Evolutionary conservation across 1,140 invertebrate species (phyloP).

Genomic region (Dreissena polymorpha): DNA sequence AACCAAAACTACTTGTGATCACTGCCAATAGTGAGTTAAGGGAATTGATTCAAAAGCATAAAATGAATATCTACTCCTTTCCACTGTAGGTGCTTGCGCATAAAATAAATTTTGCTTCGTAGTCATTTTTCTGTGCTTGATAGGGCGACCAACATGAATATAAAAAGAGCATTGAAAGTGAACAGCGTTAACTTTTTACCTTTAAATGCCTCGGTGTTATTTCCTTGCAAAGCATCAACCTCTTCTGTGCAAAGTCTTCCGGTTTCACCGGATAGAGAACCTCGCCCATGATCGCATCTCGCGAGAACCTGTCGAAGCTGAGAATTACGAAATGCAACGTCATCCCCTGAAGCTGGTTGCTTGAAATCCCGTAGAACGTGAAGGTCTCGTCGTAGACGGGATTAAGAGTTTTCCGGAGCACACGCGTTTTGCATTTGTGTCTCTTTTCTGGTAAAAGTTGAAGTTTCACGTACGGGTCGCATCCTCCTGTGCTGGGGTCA

Average conservation of each 20-base stretch:
- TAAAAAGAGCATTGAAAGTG: no score
- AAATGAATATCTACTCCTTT: no score
- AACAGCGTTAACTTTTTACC: conserved; percentile 55
- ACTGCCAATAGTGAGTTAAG: no score
- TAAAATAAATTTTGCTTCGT: no score
- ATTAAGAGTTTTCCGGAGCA: conserved; percentile 91
- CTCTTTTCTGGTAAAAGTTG: conserved; percentile 92
- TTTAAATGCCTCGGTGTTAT: conserved; percentile 76
- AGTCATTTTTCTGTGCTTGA: no score
- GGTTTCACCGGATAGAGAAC: conserved; percentile 82
- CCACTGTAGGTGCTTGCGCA: no score
- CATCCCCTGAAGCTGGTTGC: conserved; percentile 86
- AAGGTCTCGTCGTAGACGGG: conserved; percentile 94
- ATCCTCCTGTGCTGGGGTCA: conserved; percentile 84
- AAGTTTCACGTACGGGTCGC: conserved; percentile 93
- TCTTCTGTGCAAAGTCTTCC: conserved; percentile 72
- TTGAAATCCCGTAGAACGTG: conserved; percentile 88
- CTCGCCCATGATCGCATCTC: conserved; percentile 93
- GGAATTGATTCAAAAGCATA: no score
- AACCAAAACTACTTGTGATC: no score
- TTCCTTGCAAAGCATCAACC: conserved; percentile 70
- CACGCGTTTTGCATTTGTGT: conserved; percentile 92
- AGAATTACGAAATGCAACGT: conserved; percentile 91
- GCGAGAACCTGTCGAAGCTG: conserved; percentile 94
- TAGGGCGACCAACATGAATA: no score